Conservation (phyloP, 2,113 vertebrate species). For the Todiramphus saurophagus region DNA sequence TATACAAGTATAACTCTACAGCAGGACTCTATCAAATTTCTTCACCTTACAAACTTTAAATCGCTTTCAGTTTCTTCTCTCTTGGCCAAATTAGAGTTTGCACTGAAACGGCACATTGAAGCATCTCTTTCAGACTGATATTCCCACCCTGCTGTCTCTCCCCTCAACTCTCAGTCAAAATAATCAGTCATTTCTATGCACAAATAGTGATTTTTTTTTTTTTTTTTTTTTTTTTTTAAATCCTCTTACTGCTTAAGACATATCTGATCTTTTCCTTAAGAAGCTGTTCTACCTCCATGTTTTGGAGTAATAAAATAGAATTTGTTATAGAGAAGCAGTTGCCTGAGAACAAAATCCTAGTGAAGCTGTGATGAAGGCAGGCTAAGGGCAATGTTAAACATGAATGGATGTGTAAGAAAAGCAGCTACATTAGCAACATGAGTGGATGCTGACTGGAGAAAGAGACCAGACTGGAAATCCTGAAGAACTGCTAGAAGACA, state of each 20-base stretch:
- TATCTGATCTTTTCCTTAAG: not conserved
- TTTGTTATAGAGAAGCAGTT: not conserved
- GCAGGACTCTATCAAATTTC: not conserved
- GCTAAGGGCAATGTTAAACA: not conserved
- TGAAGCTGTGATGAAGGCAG: not conserved
- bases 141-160: not conserved
- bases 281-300: not conserved
- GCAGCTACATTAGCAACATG: not conserved
- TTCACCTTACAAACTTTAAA: not conserved
- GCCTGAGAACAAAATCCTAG: not conserved
- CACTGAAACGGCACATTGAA: not conserved
- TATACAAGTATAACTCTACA: not conserved
- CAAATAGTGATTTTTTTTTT: not conserved
- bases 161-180: slow-evolving; percentile 30
- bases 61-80: not conserved
- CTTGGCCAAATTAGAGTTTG: slow-evolving; percentile 3
- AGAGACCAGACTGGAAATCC: not conserved
- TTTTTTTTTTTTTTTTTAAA: not conserved
- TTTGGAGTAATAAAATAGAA: not conserved
- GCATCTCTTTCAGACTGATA: slow-evolving; percentile 22
- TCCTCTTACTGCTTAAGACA: not conserved
- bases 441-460: not conserved
- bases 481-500: not conserved
- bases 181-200: slow-evolving; percentile 43
- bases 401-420: not conserved